Evolutionary conservation across 2,797 vertebrate genomes (phyloP), one percentile per base, ranked within the genome.

Genomic region (Lycodopsis pacificus): DNA sequence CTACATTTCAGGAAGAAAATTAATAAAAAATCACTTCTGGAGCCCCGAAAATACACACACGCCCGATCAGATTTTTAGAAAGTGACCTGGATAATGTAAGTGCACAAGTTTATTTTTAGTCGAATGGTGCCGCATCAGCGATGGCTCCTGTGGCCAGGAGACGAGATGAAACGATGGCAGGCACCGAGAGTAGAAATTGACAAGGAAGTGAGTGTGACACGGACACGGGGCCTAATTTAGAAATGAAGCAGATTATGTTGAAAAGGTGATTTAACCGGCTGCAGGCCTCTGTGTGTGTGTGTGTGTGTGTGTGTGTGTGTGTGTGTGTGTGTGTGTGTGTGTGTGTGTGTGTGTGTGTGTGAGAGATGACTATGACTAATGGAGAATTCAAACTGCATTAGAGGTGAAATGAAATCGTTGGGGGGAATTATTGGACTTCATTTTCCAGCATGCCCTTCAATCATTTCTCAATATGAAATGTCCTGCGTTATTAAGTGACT

Each of bases 221-320:
- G 19, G 30, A 86, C 46, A 36, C 17, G 0, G 27, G 81, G 73
- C 25, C 68, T 58, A 48, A 86, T 82, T 73, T 86, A 73, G 82
- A 72, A 80, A 76, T 30, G 15, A 61, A 73, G 42, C 14, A 22
- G 34, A 69, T 85, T 58, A 65, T 59, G 58, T 49, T 72, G 48
- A 65, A 38, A 77, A 77, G 81, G 70, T 72, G 77, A 80, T 59
- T 14, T 11, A 58, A 81, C 34, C 36, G 36, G 59, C 59, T 73
- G 62, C 44, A 48, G 49, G 17, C 48, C 48, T n/a, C 1, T 32
- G 54, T 44, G 42, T 36, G 70, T 53, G 22, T 22, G 71, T 22
- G 69, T 22, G 54, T 32, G 54, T 34, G 15, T 34, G 56, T 34
- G 56, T 34, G 58, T 0, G 51, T 40, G 44, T 27, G 30, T 48